Evolutionary conservation across 1,140 invertebrate species (phyloP).

Genomic region (Phortica variegata): DNA sequence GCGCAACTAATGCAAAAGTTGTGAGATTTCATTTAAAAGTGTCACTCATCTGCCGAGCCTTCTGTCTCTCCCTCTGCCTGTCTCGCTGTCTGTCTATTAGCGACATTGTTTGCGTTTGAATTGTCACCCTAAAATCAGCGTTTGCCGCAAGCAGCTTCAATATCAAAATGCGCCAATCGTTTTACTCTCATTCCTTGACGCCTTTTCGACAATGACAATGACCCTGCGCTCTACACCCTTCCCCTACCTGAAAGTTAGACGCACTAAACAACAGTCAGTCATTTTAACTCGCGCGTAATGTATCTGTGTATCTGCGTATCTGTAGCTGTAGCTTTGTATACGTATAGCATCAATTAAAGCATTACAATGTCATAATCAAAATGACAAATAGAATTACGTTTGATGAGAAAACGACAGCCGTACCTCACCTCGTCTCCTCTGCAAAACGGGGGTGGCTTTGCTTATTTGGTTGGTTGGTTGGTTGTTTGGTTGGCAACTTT

Average conservation of each 20-base stretch:
- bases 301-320: background rate
- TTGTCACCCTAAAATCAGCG: no score
- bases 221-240: slow-evolving; percentile 15
- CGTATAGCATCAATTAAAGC: slow-evolving; percentile 55
- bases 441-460: background rate
- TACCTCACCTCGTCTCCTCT: background rate
- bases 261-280: background rate
- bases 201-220: no score
- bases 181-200: no score
- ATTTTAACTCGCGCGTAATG: background rate
- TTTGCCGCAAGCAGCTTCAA: no score
- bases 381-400: slow-evolving; percentile 57
- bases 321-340: slow-evolving; percentile 12
- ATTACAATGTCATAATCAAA: slow-evolving; percentile 58
- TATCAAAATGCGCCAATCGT: no score
- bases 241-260: background rate
- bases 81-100: no score
- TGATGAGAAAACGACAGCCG: slow-evolving; percentile 52
- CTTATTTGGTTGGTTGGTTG: slow-evolving; percentile 36
- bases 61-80: no score
- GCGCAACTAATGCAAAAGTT: no score
- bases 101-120: no score
- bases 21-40: no score
- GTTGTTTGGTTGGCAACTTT: slow-evolving; percentile 27
- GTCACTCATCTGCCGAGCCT: no score